A percentile compares a stretch with the other conserved stretches of the same genome.
These are phyloP conservation scores for Linhomoeus sp. DNA, from an alignment of 2,888 invertebrate species.

Conservation along the genomic window DNA sequence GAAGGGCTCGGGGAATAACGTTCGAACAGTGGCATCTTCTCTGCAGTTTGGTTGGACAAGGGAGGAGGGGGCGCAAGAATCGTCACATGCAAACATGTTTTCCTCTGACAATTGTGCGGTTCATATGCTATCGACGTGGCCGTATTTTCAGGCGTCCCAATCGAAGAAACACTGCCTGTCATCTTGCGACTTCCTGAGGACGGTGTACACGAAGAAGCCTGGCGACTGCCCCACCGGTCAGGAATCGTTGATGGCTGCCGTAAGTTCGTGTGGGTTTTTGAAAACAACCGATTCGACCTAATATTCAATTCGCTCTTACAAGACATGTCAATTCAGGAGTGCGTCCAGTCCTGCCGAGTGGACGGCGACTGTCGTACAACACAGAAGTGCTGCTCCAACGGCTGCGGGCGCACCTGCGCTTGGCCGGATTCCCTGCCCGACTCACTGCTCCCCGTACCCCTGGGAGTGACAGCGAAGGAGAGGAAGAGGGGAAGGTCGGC, in stretches of 20 bases:
- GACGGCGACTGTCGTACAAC: slow-evolving; percentile 28
- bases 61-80: no score
- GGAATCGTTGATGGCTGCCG: background rate
- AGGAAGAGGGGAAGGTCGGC: slow-evolving; percentile 10
- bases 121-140: no score
- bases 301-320: background rate
- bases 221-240: slow-evolving; percentile 25
- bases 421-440: background rate
- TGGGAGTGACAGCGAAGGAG: slow-evolving; percentile 12
- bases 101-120: no score
- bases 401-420: slow-evolving; percentile 19
- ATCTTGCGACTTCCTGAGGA: slow-evolving; percentile 27
- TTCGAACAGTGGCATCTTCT: background rate
- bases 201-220: slow-evolving; percentile 22
- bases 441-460: slow-evolving; percentile 17
- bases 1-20: no score
- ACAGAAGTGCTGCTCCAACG: slow-evolving; percentile 28
- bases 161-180: slow-evolving; percentile 12
- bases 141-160: no score
- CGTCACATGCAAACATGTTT: no score
- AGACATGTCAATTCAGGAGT: slow-evolving; percentile 16
- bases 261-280: no score
- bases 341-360: slow-evolving; percentile 25
- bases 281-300: background rate
- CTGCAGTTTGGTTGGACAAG: no score